Percentiles rank a stretch among this genome's conserved stretches.
phyloP scores from a whole-genome alignment of 2,888 invertebrate species.

The Temnothorax unifasciatus region DNA sequence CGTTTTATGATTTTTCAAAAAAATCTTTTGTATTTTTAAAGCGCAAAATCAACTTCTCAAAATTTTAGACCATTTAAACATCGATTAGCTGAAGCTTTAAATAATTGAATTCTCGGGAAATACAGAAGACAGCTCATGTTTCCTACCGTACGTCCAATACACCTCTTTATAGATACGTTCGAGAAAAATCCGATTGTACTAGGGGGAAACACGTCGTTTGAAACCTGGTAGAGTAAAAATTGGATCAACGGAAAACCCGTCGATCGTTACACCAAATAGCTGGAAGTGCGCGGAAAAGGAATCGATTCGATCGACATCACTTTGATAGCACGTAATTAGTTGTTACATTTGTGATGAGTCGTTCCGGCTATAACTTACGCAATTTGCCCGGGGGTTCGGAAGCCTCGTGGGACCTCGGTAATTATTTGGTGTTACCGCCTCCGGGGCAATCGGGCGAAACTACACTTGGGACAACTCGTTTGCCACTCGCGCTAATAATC shows the following conservation, averaged over 20 bases:
- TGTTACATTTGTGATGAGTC: neutral
- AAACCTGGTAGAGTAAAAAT: neutral
- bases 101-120: conserved; percentile 6
- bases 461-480: conserved; percentile 9
- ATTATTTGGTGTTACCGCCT: conserved; percentile 36
- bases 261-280: neutral
- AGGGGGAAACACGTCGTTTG: neutral
- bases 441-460: conserved; percentile 14
- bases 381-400: conserved; percentile 35
- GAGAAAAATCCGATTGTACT: conserved; percentile 4
- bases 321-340: conserved; percentile 23
- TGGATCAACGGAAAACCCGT: neutral
- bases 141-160: neutral
- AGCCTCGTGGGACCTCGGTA: conserved; percentile 30
- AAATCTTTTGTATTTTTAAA: neutral
- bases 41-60: neutral
- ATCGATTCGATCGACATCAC: neutral
- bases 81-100: neutral
- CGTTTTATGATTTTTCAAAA: neutral
- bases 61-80: neutral
- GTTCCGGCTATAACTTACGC: conserved; percentile 21
- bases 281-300: neutral
- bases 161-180: neutral
- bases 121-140: neutral
- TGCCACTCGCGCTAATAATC: conserved; percentile 14